phyloP scores from a whole-genome alignment of 2,113 vertebrate genomes.

The Gymnogyps californianus region DNA sequence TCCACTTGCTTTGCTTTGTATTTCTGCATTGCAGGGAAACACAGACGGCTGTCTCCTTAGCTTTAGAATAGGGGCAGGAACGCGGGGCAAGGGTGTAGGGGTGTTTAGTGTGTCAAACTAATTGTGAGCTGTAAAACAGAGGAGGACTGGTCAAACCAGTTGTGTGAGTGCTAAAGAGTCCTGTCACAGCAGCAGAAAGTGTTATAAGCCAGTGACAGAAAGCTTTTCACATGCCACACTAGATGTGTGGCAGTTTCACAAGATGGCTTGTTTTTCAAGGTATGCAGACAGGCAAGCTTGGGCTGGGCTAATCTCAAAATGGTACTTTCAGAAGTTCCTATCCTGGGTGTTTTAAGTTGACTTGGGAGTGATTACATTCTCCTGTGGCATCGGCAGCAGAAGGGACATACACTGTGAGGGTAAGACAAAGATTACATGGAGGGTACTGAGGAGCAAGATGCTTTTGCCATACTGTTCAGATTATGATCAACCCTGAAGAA shows the following conservation, averaged over 20 bases:
- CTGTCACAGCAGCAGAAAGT: background rate
- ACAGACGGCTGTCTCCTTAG: background rate
- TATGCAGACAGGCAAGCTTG: background rate
- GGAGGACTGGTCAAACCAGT: background rate
- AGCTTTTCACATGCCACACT: background rate
- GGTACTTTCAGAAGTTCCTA: background rate
- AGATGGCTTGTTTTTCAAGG: background rate
- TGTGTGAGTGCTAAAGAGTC: background rate
- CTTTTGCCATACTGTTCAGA: fast-evolving
- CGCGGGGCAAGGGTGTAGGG: fast-evolving
- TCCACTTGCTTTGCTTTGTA: background rate
- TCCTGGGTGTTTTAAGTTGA: background rate
- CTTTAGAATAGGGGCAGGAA: background rate
- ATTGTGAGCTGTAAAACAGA: background rate
- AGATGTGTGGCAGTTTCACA: background rate
- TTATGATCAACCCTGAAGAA: background rate
- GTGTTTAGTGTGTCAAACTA: background rate
- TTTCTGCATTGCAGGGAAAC: background rate
- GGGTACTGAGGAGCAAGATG: background rate
- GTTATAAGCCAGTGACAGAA: background rate
- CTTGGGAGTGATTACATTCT: background rate
- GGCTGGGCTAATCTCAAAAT: background rate
- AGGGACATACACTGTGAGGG: fast-evolving
- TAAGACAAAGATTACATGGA: fast-evolving
- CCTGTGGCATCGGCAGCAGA: background rate